Evolutionary conservation across 1,140 invertebrate genomes (phyloP).

Genomic region (Tribolium castaneum): DNA sequence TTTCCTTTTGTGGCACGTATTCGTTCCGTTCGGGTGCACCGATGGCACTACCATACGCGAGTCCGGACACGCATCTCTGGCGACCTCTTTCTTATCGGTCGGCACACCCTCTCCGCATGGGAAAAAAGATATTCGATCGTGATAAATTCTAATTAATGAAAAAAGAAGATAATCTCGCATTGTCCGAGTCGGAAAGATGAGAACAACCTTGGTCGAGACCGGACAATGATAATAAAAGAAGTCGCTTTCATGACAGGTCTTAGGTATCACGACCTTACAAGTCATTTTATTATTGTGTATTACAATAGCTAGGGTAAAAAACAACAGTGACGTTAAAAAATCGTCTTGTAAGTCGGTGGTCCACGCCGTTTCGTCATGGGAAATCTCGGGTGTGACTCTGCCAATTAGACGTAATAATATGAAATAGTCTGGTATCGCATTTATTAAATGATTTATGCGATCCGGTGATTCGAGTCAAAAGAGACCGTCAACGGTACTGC

Average conservation of each 20-base stretch:
- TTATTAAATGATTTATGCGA: conserved; percentile 10
- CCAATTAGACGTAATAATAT: conserved; percentile 3
- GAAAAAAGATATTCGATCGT: background rate
- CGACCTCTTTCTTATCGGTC: conserved; percentile 21
- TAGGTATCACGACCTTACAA: background rate
- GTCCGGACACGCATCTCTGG: background rate
- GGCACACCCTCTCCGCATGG: background rate
- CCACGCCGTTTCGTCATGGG: background rate
- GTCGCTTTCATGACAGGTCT: background rate
- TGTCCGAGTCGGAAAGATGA: background rate
- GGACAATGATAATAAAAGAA: background rate
- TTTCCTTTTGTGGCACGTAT: background rate
- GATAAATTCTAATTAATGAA: conserved; percentile 1
- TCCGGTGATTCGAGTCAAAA: background rate
- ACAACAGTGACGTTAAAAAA: background rate
- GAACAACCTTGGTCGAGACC: background rate
- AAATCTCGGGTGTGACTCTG: background rate
- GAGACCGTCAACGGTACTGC: conserved; percentile 3
- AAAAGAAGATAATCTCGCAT: background rate
- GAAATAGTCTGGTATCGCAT: background rate
- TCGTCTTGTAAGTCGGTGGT: background rate
- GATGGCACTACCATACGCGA: background rate
- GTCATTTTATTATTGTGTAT: conserved; percentile 9
- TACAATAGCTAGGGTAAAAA: background rate
- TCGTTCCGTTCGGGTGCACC: conserved; percentile 5